These are phyloP conservation scores for Eulemur rubriventer DNA, from an alignment of 2,797 vertebrate genomes.

Conservation along the genomic window DNA sequence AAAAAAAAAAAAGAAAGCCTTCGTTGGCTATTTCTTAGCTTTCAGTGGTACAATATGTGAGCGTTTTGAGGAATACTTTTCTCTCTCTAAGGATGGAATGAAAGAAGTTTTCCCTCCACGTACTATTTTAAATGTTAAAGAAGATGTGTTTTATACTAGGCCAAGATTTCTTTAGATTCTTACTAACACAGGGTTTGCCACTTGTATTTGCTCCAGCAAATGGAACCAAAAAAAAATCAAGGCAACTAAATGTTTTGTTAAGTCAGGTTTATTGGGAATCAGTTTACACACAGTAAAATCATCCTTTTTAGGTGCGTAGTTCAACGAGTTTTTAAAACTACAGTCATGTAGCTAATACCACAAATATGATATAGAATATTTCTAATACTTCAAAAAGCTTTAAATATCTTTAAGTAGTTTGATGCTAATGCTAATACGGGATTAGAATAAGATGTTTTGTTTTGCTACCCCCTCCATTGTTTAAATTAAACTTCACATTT, in stretches of 20 bases:
- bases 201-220: background rate
- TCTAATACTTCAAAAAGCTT: background rate
- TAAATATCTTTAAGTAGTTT: background rate
- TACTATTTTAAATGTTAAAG: background rate
- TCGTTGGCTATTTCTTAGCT: background rate
- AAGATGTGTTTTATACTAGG: background rate
- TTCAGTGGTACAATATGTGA: background rate
- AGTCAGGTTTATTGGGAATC: background rate
- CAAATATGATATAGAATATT: background rate
- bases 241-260: background rate
- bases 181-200: background rate
- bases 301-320: background rate
- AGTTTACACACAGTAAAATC: background rate
- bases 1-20: background rate
- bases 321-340: constrained; percentile 3
- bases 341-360: background rate
- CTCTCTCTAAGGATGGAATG: background rate
- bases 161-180: background rate
- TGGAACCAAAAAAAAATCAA: background rate
- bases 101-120: background rate
- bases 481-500: background rate
- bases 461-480: background rate
- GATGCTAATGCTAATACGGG: background rate
- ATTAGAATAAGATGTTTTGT: background rate
- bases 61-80: background rate